phyloP scores from a whole-genome alignment of 2,797 vertebrate genomes.

The Spea hammondii region DNA sequence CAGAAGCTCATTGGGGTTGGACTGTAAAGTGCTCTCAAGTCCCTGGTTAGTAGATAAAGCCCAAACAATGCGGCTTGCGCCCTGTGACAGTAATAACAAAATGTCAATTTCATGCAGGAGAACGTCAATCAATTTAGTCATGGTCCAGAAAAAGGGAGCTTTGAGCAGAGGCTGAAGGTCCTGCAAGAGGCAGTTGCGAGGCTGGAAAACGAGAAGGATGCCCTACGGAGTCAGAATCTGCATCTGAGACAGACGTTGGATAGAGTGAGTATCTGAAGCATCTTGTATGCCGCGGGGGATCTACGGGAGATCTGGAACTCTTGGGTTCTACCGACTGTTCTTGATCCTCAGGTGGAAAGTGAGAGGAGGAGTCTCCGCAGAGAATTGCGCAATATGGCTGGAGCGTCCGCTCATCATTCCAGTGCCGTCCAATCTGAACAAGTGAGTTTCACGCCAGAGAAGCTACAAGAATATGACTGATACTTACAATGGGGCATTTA shows the following conservation, averaged over 20 bases:
- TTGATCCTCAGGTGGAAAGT: constrained; percentile 58
- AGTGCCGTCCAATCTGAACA: not conserved
- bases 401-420: not conserved
- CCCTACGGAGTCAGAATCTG: constrained; percentile 55
- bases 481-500: too few relatives aligned
- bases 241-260: constrained; percentile 59
- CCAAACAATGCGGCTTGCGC: too few relatives aligned
- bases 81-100: too few relatives aligned
- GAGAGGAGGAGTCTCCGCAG: constrained; percentile 60
- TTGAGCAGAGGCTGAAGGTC: constrained; percentile 54
- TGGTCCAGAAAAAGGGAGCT: constrained; percentile 19
- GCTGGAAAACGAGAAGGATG: constrained; percentile 62
- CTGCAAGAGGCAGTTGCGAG: constrained; percentile 59
- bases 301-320: not conserved
- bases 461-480: too few relatives aligned
- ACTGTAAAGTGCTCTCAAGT: too few relatives aligned
- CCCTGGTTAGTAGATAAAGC: too few relatives aligned
- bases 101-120: too few relatives aligned
- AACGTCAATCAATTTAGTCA: too few relatives aligned
- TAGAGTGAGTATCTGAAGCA: constrained; percentile 50
- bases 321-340: not conserved
- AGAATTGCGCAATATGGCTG: constrained; percentile 17
- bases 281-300: not conserved
- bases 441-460: not conserved
- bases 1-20: too few relatives aligned